Evolutionary conservation across 2,888 invertebrate genomes (phyloP), one percentile per base, ranked within the genome.

Genomic region (Steinernema hermaphroditum): DNA sequence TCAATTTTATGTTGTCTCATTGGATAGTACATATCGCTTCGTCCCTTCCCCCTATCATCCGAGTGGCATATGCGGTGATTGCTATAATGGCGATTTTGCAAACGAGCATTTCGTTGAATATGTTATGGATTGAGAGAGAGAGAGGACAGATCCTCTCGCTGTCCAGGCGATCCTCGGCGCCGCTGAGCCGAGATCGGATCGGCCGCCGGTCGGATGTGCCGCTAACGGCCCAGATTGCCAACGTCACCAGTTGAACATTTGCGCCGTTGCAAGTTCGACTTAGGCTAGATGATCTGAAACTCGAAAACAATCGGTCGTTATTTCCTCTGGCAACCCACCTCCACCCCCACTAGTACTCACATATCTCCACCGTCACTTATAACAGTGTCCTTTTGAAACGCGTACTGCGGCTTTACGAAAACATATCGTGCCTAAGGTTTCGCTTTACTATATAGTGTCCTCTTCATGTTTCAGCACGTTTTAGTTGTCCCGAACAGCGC

Each of bases 161-260:
- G 62, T 32, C 62, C 6, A 4, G 62, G 62, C 62, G 62, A 62
- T 62, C 62, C 62, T 62, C 62, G 54, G n/a, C 62, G 62, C 16
- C 27, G 62, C 62, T 12, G 29, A 32, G 32, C 62, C 62, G 62
- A 62, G 62, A 62, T 62, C 62, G 62, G 62, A 62, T 62, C 62
- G 29, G 62, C 62, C 62, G 62, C 16, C 62, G 62, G 34, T 62
- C 34, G 62, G 62, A 62, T 62, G 62, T 62, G 62, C 62, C 62
- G 62, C 62, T 62, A 62, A 62, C 62, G 62, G 62, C 27, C 62
- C 62, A 62, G 62, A 27, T 62, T 62, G 62, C 62, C 62, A 62
- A 62, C 62, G 62, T 62, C 62, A 62, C 62, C 34, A 62, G 62
- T 62, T 62, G 62, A 62, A 62, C 62, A 62, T 62, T 62, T 62